Evolutionary conservation across 2,113 vertebrate genomes (phyloP).

Genomic region (Isichthys henryi): DNA sequence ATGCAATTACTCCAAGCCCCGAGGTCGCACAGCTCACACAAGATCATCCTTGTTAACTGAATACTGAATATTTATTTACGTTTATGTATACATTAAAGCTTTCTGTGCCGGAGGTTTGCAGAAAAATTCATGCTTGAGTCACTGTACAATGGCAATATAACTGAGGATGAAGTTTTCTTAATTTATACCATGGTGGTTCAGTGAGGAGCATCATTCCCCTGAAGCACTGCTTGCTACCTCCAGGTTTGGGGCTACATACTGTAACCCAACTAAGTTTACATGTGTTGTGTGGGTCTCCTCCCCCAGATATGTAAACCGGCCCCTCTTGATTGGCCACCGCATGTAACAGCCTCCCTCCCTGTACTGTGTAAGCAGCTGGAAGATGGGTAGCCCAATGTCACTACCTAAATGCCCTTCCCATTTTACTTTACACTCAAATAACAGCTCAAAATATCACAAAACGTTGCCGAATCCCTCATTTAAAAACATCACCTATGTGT

Average conservation of each 20-base stretch:
- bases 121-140: not conserved
- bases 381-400: not conserved
- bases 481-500: not conserved
- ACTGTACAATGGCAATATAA: not conserved
- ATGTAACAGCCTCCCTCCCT: not conserved
- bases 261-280: not conserved
- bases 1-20: not conserved
- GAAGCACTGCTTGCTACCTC: not conserved
- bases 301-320: not conserved
- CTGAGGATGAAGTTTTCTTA: not conserved
- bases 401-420: not conserved
- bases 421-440: not conserved
- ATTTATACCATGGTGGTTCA: not conserved
- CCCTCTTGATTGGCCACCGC: not conserved
- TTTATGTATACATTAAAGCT: not conserved
- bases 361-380: not conserved
- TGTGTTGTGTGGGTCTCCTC: not conserved
- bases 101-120: not conserved
- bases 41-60: not conserved
- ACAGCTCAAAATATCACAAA: not conserved
- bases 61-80: not conserved
- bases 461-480: not conserved
- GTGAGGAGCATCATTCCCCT: not conserved
- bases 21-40: not conserved
- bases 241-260: not conserved